These are phyloP conservation scores for Notospermus geniculatus DNA, from an alignment of 1,140 invertebrate species.

Conservation along the genomic window DNA sequence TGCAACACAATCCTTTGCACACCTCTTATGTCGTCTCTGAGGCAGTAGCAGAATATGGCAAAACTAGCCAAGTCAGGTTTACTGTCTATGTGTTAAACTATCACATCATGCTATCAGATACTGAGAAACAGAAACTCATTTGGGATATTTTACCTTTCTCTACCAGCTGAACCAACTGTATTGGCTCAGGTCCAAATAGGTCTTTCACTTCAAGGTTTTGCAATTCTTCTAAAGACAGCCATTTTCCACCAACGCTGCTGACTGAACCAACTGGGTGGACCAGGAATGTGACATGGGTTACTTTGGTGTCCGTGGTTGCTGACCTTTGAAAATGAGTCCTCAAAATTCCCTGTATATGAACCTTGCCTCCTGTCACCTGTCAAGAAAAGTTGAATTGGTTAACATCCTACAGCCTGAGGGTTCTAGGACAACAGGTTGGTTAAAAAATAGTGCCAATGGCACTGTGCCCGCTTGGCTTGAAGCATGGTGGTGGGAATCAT, in stretches of 20 bases:
- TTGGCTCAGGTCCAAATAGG: constrained; percentile 34
- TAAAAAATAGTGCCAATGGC: too few relatives aligned
- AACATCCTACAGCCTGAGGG: too few relatives aligned
- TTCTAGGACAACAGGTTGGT: too few relatives aligned
- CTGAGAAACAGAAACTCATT: too few relatives aligned
- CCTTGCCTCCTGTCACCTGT: constrained; percentile 64
- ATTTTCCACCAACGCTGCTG: constrained; percentile 18
- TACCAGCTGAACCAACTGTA: constrained; percentile 29
- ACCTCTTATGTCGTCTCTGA: background rate
- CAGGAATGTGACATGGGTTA: constrained; percentile 26
- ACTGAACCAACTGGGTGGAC: constrained; percentile 13
- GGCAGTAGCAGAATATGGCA: background rate
- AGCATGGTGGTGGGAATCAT: too few relatives aligned
- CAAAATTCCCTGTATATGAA: constrained; percentile 28
- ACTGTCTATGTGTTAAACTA: too few relatives aligned
- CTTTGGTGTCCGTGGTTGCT: constrained; percentile 16
- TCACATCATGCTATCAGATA: too few relatives aligned
- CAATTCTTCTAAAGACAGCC: constrained; percentile 35
- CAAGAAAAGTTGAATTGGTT: too few relatives aligned
- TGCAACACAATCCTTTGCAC: background rate
- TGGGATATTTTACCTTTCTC: constrained; percentile 31
- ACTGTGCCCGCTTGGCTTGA: too few relatives aligned
- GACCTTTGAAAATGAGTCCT: constrained; percentile 28
- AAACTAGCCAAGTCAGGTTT: too few relatives aligned
- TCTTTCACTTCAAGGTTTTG: constrained; percentile 20